Evolutionary conservation across 1,140 invertebrate genomes (phyloP).

Genomic region (Acromyrmex charruanus): DNA sequence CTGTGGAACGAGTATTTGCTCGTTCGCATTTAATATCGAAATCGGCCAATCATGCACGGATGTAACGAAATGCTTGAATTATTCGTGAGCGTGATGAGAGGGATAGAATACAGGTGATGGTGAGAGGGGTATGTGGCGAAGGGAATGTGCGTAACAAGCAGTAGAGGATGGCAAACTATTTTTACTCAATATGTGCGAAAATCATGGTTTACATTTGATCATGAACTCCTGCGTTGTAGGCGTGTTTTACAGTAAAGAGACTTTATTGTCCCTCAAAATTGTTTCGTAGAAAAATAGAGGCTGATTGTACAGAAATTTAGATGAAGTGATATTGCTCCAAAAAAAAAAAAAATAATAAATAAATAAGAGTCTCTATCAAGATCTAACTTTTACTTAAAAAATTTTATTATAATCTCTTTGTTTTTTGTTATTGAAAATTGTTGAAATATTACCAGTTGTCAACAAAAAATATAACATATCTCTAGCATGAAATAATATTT

Average conservation of each 20-base stretch:
- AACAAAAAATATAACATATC: neutral
- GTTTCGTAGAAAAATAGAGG: neutral
- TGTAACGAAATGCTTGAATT: conserved; percentile 77
- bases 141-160: conserved; percentile 7
- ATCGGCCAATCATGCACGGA: conserved; percentile 75
- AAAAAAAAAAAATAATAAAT: neutral
- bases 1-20: conserved; percentile 71
- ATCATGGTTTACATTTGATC: conserved; percentile 45
- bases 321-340: neutral
- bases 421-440: neutral
- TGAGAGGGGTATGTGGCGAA: conserved; percentile 1
- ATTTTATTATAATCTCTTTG: too few species aligned
- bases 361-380: neutral
- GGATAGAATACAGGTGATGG: conserved; percentile 29
- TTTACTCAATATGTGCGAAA: conserved; percentile 48
- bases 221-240: neutral
- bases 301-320: conserved; percentile 21
- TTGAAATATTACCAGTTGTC: neutral
- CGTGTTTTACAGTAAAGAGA: conserved; percentile 30
- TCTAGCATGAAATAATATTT: neutral
- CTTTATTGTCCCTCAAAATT: conserved; percentile 12
- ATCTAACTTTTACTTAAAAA: conserved; percentile 11
- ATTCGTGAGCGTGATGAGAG: conserved; percentile 68
- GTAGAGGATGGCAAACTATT: conserved; percentile 48
- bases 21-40: conserved; percentile 77